Base-by-base conservation (phyloP, 2,113 vertebrate genomes). In the Saiga tatarica region DNA sequence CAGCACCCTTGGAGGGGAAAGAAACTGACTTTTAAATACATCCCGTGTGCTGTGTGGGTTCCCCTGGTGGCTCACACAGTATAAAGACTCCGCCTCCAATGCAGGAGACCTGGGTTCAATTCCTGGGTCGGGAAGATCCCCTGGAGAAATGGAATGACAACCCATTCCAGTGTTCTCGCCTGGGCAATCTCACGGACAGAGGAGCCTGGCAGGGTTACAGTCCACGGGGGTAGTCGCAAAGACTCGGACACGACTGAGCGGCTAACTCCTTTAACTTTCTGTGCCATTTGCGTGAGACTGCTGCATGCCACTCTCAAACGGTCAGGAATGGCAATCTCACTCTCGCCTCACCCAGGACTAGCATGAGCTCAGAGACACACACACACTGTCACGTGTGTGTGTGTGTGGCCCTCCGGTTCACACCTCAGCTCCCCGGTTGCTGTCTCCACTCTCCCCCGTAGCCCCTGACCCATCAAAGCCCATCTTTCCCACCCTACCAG, bases 191-290 rank as follows among this genome's bases (percentile, higher is more conserved):
- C n/a, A 71, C 0, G n/a, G 64, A 71, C n/a, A 21, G n/a, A 36
- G 64, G 17, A 36, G 64, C 64, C 64, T 21, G 33, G 64, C 9
- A 0, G n/a, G 4, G n/a, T 36, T 21, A 21, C n/a, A 5, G 64
- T 5, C n/a, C 64, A 36, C 0, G 1, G 19, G 10, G 2, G n/a
- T 12, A 0, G 2, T 39, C 0, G 2, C n/a, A 71, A 39, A 71
- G n/a, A 6, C n/a, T 39, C 5, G 0, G 67, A 71, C 19, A 71
- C 0, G n/a, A 12, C 64, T 36, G 4, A 36, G n/a, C 2, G 1
- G 3, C 33, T 36, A 11, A 36, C 16, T 10, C 16, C 21, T 67
- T 36, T 36, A 9, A 36, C 64, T 71, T 71, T 21, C 9, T 2
- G n/a, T 11, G n/a, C 36, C 64, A 36, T 71, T 17, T 36, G 11